These are phyloP conservation scores for Pycnomerus fuliginosus DNA, from an alignment of 2,888 invertebrate genomes.

Conservation along the genomic window DNA sequence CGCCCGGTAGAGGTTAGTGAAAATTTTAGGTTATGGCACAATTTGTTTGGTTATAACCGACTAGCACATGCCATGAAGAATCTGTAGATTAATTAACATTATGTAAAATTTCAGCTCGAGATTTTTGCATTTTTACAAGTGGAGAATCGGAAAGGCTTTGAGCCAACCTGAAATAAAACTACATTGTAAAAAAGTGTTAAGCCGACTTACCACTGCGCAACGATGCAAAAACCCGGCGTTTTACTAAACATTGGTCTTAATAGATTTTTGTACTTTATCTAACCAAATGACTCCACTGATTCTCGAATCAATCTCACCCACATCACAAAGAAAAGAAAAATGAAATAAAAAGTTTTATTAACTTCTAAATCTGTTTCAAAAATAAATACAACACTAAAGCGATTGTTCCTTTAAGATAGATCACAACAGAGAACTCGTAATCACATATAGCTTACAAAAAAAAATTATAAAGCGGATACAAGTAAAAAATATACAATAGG, in stretches of 20 bases:
- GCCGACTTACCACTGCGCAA: too few relatives aligned
- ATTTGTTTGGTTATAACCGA: constrained; percentile 22
- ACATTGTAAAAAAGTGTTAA: too few relatives aligned
- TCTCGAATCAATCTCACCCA: constrained; percentile 35
- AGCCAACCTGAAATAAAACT: too few relatives aligned
- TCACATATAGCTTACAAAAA: constrained; percentile 29
- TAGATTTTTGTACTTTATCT: constrained; percentile 37
- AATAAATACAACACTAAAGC: constrained; percentile 9
- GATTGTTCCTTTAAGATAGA: constrained; percentile 7
- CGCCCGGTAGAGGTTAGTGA: constrained; percentile 11
- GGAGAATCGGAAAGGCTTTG: too few relatives aligned
- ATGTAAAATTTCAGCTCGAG: too few relatives aligned
- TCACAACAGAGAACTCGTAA: constrained; percentile 15
- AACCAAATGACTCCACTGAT: constrained; percentile 31
- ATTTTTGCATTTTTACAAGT: constrained; percentile 17
- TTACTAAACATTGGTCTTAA: constrained; percentile 35
- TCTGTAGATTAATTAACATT: too few relatives aligned
- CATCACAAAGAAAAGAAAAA: constrained; percentile 28
- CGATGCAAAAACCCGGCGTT: constrained; percentile 24
- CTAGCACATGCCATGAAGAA: constrained; percentile 24
- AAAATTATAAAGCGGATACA: constrained; percentile 21
- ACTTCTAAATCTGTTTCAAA: constrained; percentile 24
- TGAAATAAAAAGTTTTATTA: constrained; percentile 31
- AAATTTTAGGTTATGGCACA: constrained; percentile 34
- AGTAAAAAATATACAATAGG: too few relatives aligned